Conservation (phyloP, 2,888 invertebrate species). For the Dascillus cervinus region DNA sequence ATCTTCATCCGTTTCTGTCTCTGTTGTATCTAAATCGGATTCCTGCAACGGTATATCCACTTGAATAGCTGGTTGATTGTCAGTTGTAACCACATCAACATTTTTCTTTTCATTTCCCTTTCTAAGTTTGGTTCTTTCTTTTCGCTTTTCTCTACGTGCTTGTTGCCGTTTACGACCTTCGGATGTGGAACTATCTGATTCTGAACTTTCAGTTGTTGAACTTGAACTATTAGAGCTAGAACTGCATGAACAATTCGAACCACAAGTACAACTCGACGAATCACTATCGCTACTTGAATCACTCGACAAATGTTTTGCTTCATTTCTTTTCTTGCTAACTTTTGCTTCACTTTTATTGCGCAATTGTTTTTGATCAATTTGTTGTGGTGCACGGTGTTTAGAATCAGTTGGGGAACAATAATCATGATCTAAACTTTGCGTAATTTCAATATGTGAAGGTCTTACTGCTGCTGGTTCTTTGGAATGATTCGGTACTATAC, state of each 20-base stretch:
- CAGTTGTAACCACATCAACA: slow-evolving; percentile 48
- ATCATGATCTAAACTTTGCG: slow-evolving; percentile 40
- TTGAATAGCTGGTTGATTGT: slow-evolving; percentile 39
- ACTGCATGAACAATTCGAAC: slow-evolving; percentile 76
- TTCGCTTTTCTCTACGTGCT: slow-evolving; percentile 40
- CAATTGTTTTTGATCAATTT: slow-evolving; percentile 7
- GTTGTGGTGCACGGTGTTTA: slow-evolving; percentile 12
- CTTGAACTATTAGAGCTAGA: slow-evolving; percentile 56
- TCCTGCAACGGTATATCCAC: slow-evolving; percentile 62
- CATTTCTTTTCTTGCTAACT: slow-evolving; percentile 44
- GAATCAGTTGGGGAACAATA: slow-evolving; percentile 30
- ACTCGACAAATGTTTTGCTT: too few species aligned
- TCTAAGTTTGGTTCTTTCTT: slow-evolving; percentile 32
- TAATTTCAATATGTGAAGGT: slow-evolving; percentile 16
- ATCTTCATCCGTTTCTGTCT: slow-evolving; percentile 81
- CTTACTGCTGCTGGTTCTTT: slow-evolving; percentile 39
- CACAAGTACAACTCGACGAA: slow-evolving; percentile 72
- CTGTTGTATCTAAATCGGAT: slow-evolving; percentile 77
- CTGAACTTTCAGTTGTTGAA: slow-evolving; percentile 42
- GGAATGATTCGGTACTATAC: slow-evolving; percentile 39
- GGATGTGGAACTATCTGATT: slow-evolving; percentile 55
- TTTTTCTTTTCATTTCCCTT: slow-evolving; percentile 41
- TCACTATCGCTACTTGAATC: slow-evolving; percentile 70
- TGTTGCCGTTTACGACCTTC: slow-evolving; percentile 43
- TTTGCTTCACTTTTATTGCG: slow-evolving; percentile 2